A percentile compares a stretch with the other conserved stretches of the same genome.
Evolutionary conservation across 2,797 vertebrate species (phyloP).

Genomic region (Pachyuromys duprasi): DNA sequence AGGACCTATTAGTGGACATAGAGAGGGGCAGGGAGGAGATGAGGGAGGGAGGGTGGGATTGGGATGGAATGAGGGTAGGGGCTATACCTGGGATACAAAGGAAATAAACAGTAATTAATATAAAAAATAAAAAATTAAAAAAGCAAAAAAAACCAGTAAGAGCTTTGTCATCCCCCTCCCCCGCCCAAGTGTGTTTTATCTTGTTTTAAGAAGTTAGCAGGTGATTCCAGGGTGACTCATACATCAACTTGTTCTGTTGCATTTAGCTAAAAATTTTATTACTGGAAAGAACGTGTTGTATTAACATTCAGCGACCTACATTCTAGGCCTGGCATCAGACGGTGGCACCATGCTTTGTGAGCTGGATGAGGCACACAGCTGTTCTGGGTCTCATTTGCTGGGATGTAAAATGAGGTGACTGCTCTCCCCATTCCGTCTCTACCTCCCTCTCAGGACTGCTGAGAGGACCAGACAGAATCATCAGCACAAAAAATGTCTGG

Average conservation of each 20-base stretch:
- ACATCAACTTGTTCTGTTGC: neutral
- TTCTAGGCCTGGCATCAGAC: conserved; percentile 37
- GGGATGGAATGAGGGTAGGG: no score
- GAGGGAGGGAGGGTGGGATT: no score
- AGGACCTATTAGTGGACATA: no score
- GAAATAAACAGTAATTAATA: no score
- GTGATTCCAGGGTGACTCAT: neutral
- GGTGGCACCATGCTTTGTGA: neutral
- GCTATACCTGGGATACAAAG: no score
- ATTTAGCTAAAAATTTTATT: conserved; percentile 17
- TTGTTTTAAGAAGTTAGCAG: neutral
- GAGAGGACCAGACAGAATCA: conserved; percentile 19
- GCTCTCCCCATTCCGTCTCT: neutral
- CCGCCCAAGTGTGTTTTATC: neutral
- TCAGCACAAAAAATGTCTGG: neutral
- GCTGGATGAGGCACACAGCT: conserved; percentile 11
- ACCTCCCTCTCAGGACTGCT: neutral
- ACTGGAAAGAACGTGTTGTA: neutral
- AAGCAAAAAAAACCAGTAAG: no score
- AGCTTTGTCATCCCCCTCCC: no score
- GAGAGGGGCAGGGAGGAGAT: no score
- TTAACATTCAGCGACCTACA: conserved; percentile 6
- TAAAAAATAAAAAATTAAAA: no score
- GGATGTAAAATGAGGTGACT: conserved; percentile 30
- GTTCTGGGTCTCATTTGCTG: neutral